A percentile compares a stretch with the other conserved stretches of the same genome.
These are phyloP conservation scores for Micoletzkya japonica DNA, from an alignment of 2,888 invertebrate genomes.

Conservation along the genomic window DNA sequence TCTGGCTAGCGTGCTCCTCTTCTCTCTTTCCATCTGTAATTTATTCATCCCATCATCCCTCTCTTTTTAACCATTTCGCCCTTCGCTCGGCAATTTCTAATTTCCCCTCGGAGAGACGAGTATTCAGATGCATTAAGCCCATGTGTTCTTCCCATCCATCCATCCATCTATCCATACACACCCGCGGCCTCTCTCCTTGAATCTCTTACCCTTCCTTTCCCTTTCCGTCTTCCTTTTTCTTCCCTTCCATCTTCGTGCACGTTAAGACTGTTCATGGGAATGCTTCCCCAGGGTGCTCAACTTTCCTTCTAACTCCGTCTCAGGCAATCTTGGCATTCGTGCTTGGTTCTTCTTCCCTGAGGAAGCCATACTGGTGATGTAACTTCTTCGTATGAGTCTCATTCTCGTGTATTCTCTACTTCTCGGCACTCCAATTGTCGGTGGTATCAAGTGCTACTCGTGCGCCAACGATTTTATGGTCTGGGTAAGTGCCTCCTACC, in stretches of 20 bases:
- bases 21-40: not conserved
- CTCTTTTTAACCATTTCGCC: not conserved
- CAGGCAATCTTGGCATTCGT: not conserved
- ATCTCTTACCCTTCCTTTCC: not conserved
- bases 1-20: not conserved
- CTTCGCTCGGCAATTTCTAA: not conserved
- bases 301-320: not conserved
- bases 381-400: too few species aligned
- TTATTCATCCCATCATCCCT: not conserved
- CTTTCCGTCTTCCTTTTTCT: not conserved
- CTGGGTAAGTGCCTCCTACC: conserved; percentile 48
- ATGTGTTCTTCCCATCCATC: not conserved
- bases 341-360: too few species aligned
- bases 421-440: not conserved
- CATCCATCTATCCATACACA: conserved; percentile 10
- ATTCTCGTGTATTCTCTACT: not conserved
- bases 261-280: too few species aligned
- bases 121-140: not conserved
- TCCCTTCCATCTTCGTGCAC: not conserved
- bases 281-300: too few species aligned
- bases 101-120: not conserved
- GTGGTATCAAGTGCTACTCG: conserved; percentile 49
- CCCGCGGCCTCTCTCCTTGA: not conserved
- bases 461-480: conserved; percentile 60
- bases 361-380: too few species aligned